A percentile compares a stretch with the other conserved stretches of the same genome.
Evolutionary conservation across 2,888 invertebrate species (phyloP).

Genomic region (Tridacna crocea): DNA sequence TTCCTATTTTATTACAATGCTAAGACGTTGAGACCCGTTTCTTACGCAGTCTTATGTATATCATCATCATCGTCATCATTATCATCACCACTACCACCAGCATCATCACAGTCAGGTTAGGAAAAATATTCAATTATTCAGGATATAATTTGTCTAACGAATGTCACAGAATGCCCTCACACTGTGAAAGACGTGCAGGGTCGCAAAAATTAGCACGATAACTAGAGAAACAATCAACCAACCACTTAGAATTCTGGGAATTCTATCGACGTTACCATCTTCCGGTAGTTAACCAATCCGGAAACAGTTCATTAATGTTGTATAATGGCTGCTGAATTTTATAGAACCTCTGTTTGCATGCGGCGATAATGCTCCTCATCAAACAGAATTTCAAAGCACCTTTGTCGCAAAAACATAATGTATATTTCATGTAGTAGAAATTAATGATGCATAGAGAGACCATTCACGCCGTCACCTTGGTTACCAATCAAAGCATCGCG

Average conservation of each 20-base stretch:
- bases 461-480: conserved; percentile 46
- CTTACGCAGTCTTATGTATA: no score
- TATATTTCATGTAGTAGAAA: conserved; percentile 57
- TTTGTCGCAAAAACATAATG: conserved; percentile 57
- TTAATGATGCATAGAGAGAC: conserved; percentile 54
- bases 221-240: not conserved
- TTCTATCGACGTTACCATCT: not conserved
- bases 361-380: conserved; percentile 47
- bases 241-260: conserved; percentile 3
- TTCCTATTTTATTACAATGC: no score
- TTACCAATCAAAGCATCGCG: conserved; percentile 39
- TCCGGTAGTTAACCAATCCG: not conserved
- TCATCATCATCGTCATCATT: no score
- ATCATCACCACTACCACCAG: no score
- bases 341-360: conserved; percentile 35
- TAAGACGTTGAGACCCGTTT: no score
- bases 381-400: conserved; percentile 58
- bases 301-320: conserved; percentile 53
- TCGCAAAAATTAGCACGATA: no score
- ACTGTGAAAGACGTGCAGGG: no score
- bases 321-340: conserved; percentile 29
- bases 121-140: no score
- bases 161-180: no score
- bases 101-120: no score
- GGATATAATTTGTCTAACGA: no score